Conservation (phyloP, 2,113 vertebrate species). For the Cynoglossus semilaevis region DNA sequence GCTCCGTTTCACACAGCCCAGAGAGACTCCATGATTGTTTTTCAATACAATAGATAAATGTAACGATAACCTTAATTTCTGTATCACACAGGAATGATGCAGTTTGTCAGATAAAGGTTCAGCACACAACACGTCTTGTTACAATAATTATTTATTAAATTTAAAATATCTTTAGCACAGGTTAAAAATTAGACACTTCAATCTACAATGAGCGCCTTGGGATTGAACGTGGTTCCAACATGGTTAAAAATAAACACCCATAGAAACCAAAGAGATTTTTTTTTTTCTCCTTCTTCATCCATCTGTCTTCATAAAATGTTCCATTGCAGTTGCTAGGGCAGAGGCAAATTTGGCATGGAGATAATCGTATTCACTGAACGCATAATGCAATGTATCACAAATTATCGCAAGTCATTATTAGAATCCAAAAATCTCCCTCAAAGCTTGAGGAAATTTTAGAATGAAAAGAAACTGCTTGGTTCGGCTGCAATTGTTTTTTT, state of each 20-base stretch:
- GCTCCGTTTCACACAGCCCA: too few species aligned
- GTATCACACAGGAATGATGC: too few species aligned
- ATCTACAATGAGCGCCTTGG: constrained; percentile 73
- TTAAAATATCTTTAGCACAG: constrained; percentile 83
- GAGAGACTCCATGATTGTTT: too few species aligned
- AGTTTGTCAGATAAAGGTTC: constrained; percentile 8
- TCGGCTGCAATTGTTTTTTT: constrained; percentile 40
- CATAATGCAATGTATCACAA: constrained; percentile 29
- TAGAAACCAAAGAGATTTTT: constrained; percentile 55
- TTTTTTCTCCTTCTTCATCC: constrained; percentile 37
- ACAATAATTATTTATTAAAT: constrained; percentile 85
- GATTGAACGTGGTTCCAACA: constrained; percentile 66
- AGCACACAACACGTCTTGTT: constrained; percentile 66
- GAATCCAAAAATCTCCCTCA: constrained; percentile 43
- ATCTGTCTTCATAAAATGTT: constrained; percentile 46
- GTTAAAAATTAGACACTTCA: constrained; percentile 80
- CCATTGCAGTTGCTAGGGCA: constrained; percentile 64
- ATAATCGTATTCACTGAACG: constrained; percentile 44
- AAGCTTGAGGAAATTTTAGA: constrained; percentile 40
- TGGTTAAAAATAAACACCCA: constrained; percentile 76
- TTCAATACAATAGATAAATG: too few species aligned
- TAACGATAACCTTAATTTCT: too few species aligned
- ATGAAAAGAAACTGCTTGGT: constrained; percentile 42
- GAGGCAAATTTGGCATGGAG: constrained; percentile 71
- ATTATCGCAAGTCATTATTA: constrained; percentile 11